Evolutionary conservation across 2,113 vertebrate species (phyloP).

Genomic region (Gila orcuttii): DNA sequence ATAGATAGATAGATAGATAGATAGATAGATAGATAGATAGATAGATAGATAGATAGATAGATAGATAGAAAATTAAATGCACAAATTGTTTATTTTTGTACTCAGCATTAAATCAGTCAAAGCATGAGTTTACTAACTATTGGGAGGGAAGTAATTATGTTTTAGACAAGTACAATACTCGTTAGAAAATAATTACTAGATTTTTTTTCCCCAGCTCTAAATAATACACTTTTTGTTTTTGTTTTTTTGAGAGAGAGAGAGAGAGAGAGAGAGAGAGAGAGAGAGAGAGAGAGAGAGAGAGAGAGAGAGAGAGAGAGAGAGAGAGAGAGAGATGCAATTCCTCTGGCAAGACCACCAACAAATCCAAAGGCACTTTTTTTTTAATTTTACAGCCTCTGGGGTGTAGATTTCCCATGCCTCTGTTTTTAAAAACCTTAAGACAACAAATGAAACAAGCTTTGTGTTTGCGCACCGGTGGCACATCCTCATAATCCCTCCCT

Average conservation of each 20-base stretch:
- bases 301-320: too few relatives aligned
- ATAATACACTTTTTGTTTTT: neutral
- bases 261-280: too few relatives aligned
- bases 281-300: too few relatives aligned
- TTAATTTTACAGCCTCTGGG: neutral
- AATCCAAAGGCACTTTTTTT: neutral
- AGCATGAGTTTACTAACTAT: neutral
- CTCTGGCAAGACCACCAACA: conserved; percentile 8
- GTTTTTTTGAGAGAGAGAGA: neutral
- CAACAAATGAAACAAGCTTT: conserved; percentile 21
- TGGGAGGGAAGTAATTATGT: neutral
- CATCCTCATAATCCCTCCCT: conserved; percentile 9
- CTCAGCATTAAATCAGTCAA: neutral
- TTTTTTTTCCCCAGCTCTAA: neutral
- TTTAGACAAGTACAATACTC: neutral
- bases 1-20: too few relatives aligned
- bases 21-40: too few relatives aligned
- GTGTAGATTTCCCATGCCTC: conserved; percentile 23
- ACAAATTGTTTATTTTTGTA: neutral
- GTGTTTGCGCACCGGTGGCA: conserved; percentile 20
- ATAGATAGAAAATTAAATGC: neutral
- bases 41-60: too few relatives aligned
- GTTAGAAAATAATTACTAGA: neutral
- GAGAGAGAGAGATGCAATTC: neutral
- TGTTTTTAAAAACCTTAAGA: conserved; percentile 26